phyloP scores from a whole-genome alignment of 2,888 invertebrate species.

The Aleiodes leptofemur region DNA sequence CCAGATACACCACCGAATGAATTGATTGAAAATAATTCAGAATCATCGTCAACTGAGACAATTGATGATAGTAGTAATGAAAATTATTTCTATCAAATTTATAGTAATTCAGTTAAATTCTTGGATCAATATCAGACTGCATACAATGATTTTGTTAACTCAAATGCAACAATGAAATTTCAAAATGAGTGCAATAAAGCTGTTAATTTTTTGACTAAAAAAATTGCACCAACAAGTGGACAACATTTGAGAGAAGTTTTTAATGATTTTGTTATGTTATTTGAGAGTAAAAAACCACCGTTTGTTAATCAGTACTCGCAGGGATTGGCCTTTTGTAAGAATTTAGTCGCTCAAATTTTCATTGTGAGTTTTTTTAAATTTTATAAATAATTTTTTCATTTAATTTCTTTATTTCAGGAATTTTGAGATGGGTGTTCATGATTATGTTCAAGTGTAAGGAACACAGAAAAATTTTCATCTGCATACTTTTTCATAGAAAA shows the following conservation, averaged over 20 bases:
- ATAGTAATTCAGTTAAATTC: slow-evolving; percentile 78
- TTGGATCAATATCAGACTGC: slow-evolving; percentile 79
- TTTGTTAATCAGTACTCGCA: slow-evolving; percentile 84
- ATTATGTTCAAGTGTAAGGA: too few relatives aligned
- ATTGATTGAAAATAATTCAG: slow-evolving; percentile 17
- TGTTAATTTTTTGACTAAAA: slow-evolving; percentile 91
- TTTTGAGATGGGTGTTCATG: too few relatives aligned
- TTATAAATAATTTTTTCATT: too few relatives aligned
- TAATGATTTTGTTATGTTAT: slow-evolving; percentile 82
- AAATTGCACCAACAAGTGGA: slow-evolving; percentile 86
- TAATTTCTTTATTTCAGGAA: too few relatives aligned
- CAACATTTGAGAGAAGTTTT: slow-evolving; percentile 86
- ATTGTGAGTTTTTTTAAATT: slow-evolving; percentile 76
- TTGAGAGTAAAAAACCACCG: slow-evolving; percentile 82
- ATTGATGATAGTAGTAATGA: neutral
- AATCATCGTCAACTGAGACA: slow-evolving; percentile 28
- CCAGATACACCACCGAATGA: slow-evolving; percentile 41
- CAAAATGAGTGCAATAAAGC: slow-evolving; percentile 90
- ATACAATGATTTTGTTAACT: slow-evolving; percentile 80
- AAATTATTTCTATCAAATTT: slow-evolving; percentile 71
- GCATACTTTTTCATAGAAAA: too few relatives aligned
- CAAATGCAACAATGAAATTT: slow-evolving; percentile 83
- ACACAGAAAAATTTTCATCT: too few relatives aligned
- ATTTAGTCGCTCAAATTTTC: slow-evolving; percentile 84
- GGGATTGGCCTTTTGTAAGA: slow-evolving; percentile 82